Evolutionary conservation across 2,888 invertebrate species (phyloP).

Genomic region (Branchellion lobata): DNA sequence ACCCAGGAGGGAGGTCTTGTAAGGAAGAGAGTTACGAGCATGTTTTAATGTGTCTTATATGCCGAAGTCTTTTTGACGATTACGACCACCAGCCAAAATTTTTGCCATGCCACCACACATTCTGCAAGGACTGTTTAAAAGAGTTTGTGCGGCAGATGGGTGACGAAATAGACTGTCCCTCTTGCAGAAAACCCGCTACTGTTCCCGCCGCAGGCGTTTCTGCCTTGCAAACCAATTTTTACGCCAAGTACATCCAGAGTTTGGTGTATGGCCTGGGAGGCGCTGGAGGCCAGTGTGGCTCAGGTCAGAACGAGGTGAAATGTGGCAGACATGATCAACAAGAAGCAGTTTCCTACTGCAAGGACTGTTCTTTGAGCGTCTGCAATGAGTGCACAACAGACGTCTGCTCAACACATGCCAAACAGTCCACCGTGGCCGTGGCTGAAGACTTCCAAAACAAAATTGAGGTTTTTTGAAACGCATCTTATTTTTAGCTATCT

Average conservation of each 20-base stretch:
- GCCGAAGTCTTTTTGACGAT: conserved; percentile 60
- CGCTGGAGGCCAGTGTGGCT: conserved; percentile 8
- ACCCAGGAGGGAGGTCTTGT: background rate
- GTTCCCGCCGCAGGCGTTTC: conserved; percentile 53
- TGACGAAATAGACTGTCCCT: conserved; percentile 54
- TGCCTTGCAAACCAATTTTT: conserved; percentile 53
- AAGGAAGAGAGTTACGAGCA: conserved; percentile 52
- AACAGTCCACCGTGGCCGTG: conserved; percentile 49
- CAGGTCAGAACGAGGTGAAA: background rate
- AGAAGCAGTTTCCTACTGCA: conserved; percentile 25
- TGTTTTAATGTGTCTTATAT: conserved; percentile 58
- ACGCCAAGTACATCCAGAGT: conserved; percentile 53
- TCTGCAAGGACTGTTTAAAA: conserved; percentile 60
- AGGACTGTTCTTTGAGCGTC: conserved; percentile 23
- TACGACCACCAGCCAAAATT: conserved; percentile 60
- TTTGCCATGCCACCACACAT: conserved; percentile 62
- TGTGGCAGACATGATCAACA: conserved; percentile 26
- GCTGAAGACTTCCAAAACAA: conserved; percentile 52
- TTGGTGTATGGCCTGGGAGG: conserved; percentile 49
- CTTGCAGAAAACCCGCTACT: conserved; percentile 52
- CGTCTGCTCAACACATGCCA: conserved; percentile 44
- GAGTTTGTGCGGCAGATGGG: conserved; percentile 54
- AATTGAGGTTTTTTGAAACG: conserved; percentile 43
- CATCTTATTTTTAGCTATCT: too few species aligned
- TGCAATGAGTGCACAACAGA: conserved; percentile 31